Conservation (phyloP, 2,888 invertebrate species). For the Chaitophorus viminalis region DNA sequence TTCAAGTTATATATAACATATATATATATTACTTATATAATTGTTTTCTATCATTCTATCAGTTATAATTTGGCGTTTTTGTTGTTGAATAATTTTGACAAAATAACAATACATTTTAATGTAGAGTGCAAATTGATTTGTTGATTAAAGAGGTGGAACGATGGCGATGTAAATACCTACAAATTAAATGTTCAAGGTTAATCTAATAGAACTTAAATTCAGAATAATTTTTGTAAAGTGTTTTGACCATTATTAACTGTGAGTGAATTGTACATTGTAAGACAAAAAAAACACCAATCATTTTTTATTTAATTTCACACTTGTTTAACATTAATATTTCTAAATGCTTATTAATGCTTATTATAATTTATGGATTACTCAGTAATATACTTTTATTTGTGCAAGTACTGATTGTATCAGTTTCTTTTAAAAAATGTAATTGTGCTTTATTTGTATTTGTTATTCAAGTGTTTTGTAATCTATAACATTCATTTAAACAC, state of each 20-base stretch:
- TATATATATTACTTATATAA: no score
- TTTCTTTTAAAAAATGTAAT: background rate
- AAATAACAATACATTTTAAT: background rate
- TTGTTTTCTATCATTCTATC: background rate
- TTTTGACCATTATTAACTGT: slow-evolving; percentile 3
- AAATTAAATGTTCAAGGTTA: slow-evolving; percentile 32
- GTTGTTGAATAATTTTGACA: background rate
- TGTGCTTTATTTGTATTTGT: background rate
- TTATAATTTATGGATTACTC: background rate
- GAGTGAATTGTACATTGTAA: background rate
- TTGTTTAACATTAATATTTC: background rate
- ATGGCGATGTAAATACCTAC: background rate
- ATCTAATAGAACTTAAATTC: slow-evolving; percentile 33
- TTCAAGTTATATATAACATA: no score
- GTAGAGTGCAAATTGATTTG: background rate
- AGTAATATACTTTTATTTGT: background rate
- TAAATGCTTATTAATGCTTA: background rate
- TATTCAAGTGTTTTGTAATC: slow-evolving; percentile 49
- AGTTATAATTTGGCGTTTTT: no score
- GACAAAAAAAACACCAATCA: background rate
- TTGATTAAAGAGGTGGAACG: background rate
- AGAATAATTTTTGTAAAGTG: slow-evolving; percentile 1
- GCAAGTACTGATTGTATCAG: background rate
- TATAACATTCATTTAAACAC: slow-evolving; percentile 28
- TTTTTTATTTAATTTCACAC: background rate